Evolutionary conservation across 2,797 vertebrate genomes (phyloP).

Genomic region (Macrochelys suwanniensis): DNA sequence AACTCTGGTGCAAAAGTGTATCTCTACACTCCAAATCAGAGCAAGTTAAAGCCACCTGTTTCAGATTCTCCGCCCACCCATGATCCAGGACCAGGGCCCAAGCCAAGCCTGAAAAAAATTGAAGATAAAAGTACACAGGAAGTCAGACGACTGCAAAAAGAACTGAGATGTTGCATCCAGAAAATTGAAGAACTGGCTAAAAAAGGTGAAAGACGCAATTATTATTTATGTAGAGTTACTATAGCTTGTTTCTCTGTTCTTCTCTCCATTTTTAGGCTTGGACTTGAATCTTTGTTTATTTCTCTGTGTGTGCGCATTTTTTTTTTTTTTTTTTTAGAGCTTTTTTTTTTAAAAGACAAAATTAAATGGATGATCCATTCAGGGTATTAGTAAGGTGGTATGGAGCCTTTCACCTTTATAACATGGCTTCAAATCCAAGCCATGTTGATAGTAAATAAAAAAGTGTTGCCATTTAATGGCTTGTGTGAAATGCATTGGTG

Average conservation of each 20-base stretch:
- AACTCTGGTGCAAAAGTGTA: slow-evolving; percentile 70
- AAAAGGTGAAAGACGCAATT: slow-evolving; percentile 83
- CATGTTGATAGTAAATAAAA: not conserved
- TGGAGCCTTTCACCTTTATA: not conserved
- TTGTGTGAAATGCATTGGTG: not conserved
- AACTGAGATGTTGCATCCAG: slow-evolving; percentile 88
- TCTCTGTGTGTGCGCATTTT: not conserved
- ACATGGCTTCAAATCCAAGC: not conserved
- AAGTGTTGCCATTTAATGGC: not conserved
- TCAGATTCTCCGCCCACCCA: slow-evolving; percentile 80
- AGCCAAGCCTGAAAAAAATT: slow-evolving; percentile 29
- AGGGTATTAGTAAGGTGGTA: not conserved
- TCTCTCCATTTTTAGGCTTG: not conserved
- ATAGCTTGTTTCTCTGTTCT: not conserved
- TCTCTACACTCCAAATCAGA: slow-evolving; percentile 71
- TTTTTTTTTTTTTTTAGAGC: not conserved
- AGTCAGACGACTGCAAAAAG: slow-evolving; percentile 87
- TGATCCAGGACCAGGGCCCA: slow-evolving; percentile 68
- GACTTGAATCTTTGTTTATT: not conserved
- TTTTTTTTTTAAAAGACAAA: not conserved
- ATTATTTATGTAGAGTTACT: not conserved
- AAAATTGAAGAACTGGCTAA: slow-evolving; percentile 89
- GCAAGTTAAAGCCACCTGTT: not conserved
- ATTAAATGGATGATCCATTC: not conserved
- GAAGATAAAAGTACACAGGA: slow-evolving; percentile 82